Percentiles rank a stretch among this genome's conserved stretches.
These are phyloP conservation scores for Bungarus multicinctus DNA, from an alignment of 2,113 vertebrate species.

Conservation along the genomic window DNA sequence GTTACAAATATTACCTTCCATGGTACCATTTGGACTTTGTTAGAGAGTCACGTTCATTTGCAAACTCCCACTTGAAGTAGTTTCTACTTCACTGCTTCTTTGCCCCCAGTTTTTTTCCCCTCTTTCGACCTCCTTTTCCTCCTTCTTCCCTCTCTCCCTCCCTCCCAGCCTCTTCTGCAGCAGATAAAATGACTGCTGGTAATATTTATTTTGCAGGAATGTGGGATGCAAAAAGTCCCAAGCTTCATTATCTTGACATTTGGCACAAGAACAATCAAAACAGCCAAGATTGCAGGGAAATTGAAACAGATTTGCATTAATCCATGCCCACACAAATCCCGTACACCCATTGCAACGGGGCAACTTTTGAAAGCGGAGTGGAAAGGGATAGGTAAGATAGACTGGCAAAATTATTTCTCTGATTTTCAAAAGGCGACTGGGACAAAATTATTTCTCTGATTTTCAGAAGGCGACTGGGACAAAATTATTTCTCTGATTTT, in stretches of 20 bases:
- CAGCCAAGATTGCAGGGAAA: slow-evolving; percentile 11
- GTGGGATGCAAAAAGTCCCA: slow-evolving; percentile 33
- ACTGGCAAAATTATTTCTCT: background rate
- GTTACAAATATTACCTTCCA: background rate
- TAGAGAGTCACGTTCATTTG: slow-evolving; percentile 67
- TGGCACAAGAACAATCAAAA: slow-evolving; percentile 34
- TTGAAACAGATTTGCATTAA: background rate
- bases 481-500: background rate
- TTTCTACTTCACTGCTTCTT: slow-evolving; percentile 27
- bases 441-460: background rate
- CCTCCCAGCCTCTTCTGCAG: background rate
- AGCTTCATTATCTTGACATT: slow-evolving; percentile 50
- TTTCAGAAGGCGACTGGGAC: background rate
- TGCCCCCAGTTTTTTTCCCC: background rate
- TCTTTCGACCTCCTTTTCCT: background rate
- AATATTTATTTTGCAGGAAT: slow-evolving; percentile 53
- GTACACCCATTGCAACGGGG: background rate
- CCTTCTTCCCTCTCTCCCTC: background rate
- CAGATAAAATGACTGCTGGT: slow-evolving; percentile 8
- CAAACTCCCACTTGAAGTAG: slow-evolving; percentile 38
- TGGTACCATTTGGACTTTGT: slow-evolving; percentile 56
- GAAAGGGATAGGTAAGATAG: background rate
- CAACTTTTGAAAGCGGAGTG: slow-evolving; percentile 17
- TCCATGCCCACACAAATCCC: background rate
- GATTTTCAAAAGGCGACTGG: background rate